These are phyloP conservation scores for Ammospiza maritima DNA, from an alignment of 2,797 vertebrate genomes.

Conservation along the genomic window DNA sequence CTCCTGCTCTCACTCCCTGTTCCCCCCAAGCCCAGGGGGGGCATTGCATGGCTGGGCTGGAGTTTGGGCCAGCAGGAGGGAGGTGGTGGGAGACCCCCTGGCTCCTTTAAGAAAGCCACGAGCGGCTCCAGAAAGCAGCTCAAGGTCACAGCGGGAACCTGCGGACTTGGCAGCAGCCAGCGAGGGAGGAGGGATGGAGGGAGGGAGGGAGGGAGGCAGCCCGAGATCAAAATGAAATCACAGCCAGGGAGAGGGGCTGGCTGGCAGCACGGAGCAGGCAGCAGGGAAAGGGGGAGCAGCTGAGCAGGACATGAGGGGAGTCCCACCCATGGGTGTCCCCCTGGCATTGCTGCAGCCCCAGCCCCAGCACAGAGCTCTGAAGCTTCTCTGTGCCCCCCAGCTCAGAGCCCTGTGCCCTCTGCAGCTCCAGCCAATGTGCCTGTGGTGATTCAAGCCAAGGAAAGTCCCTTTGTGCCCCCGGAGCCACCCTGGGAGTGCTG, in stretches of 20 bases:
- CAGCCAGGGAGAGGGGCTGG: background rate
- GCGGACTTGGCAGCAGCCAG: constrained; percentile 66
- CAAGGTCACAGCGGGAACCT: constrained; percentile 74
- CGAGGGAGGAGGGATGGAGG: background rate
- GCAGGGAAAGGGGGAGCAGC: background rate
- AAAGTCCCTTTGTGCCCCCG: background rate
- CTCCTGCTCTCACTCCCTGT: rapidly evolving
- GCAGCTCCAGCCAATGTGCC: background rate
- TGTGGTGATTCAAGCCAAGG: rapidly evolving
- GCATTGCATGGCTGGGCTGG: rapidly evolving
- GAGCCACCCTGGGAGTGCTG: background rate
- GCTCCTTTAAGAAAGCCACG: constrained; percentile 67
- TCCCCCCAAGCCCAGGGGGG: rapidly evolving
- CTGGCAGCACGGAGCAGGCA: rapidly evolving
- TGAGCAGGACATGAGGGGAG: background rate
- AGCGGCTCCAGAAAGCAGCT: constrained; percentile 44
- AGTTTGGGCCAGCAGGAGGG: background rate
- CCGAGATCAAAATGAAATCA: background rate
- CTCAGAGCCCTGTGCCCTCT: background rate
- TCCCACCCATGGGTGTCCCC: background rate
- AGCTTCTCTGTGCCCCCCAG: background rate
- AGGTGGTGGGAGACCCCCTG: background rate
- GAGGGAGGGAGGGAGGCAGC: background rate
- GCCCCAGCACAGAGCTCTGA: rapidly evolving
- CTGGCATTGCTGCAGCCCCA: background rate